Base-by-base conservation (phyloP, 2,797 vertebrate genomes). In the Sebastes ruberrimus region DNA sequence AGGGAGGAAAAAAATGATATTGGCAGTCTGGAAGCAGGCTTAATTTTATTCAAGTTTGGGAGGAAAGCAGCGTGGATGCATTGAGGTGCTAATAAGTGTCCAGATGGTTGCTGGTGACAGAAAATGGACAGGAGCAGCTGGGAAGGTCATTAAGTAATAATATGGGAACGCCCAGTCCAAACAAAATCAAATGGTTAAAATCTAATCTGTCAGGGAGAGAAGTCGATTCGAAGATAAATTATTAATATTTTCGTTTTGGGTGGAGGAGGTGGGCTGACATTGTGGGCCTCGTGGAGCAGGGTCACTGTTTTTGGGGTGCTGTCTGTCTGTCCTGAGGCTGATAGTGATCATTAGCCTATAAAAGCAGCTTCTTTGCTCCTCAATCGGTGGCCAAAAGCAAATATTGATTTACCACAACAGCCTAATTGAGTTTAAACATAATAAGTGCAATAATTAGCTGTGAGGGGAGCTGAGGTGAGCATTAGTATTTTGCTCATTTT, bases 111-210 rank as follows among this genome's bases (percentile, higher is more conserved):
- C 90, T 96, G 95, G 95, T 96, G 94, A 94, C 94, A 94, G 95
- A 96, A 97, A 96, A 95, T 96, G 94, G 96, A 96, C 95, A 96
- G 96, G 93, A 96, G 96, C 96, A 96, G 97, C 96, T 96, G 96
- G 94, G 95, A 95, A 95, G 91, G 94, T 95, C 92, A 97, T 96
- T 95, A 95, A 96, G 96, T 96, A 97, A 97, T 97, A 96, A 97
- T 96, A 97, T 92, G 91, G 96, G 95, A 96, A 97, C 97, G 96
- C 97, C 96, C 96, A 95, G 95, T 93, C 95, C 95, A 96, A 97
- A 95, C 93, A 91, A 94, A 96, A 96, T 95, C 93, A 96, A 95
- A 96, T 95, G 93, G 93, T 93, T 94, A 93, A 95, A 95, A 86
- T 93, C 93, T 92, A 95, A 95, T 94, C 92, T 93, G 95, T 94